Evolutionary conservation across 2,113 vertebrate species (phyloP).

Genomic region (Anser cygnoides): DNA sequence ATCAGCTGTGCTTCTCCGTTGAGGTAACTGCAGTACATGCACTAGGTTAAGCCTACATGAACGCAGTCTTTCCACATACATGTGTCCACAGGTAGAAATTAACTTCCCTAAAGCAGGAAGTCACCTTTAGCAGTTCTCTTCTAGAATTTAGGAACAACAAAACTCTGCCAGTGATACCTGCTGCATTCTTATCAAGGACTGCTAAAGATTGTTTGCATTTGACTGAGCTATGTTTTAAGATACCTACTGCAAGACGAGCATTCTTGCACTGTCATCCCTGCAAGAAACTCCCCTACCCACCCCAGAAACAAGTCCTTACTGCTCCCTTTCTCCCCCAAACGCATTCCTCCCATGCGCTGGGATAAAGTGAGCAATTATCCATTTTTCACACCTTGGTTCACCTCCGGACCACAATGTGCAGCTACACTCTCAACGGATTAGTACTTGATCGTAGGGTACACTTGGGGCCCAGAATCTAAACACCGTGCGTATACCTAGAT

Average conservation of each 20-base stretch:
- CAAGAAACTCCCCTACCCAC: neutral
- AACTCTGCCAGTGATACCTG: neutral
- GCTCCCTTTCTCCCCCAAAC: neutral
- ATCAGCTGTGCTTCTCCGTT: neutral
- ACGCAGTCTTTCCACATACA: neutral
- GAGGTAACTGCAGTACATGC: neutral
- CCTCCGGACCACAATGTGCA: neutral
- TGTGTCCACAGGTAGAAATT: neutral
- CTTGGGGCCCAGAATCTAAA: neutral
- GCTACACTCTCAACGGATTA: neutral
- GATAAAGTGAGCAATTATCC: neutral
- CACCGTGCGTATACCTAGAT: neutral
- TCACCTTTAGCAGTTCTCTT: neutral
- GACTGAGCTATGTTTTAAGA: neutral
- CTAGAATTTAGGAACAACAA: neutral
- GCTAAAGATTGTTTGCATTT: neutral
- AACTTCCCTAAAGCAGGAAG: neutral
- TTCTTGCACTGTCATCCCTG: neutral
- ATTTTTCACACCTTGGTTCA: neutral
- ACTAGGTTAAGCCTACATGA: neutral
- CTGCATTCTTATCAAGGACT: neutral
- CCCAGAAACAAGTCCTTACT: neutral
- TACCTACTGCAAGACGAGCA: neutral
- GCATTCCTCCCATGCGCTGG: neutral
- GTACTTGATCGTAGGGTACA: neutral